phyloP scores from a whole-genome alignment of 2,888 invertebrate species.

The Drosophila fulvimacula region DNA sequence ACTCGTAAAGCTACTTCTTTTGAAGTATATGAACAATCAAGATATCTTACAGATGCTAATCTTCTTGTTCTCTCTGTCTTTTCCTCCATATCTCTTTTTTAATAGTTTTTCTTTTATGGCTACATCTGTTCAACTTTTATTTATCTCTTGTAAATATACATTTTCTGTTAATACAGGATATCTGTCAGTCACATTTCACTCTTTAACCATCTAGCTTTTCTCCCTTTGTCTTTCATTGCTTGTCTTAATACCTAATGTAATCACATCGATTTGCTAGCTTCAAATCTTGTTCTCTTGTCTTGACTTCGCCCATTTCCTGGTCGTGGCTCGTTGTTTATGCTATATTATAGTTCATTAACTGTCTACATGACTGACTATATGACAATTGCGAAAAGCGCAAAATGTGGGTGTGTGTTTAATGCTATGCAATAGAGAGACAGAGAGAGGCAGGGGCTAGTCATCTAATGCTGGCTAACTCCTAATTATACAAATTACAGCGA shows the following conservation, averaged over 20 bases:
- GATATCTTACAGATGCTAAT: background rate
- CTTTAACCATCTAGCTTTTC: background rate
- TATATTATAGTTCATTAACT: slow-evolving; percentile 56
- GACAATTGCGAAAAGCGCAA: background rate
- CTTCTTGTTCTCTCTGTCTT: background rate
- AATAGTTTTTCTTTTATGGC: background rate
- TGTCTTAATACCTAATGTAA: slow-evolving; percentile 53
- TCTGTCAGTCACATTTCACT: background rate
- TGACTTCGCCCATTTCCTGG: slow-evolving; percentile 34
- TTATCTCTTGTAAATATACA: too few relatives aligned
- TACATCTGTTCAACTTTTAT: too few relatives aligned
- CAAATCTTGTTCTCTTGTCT: slow-evolving; percentile 18
- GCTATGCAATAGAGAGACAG: background rate
- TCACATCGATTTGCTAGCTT: slow-evolving; percentile 61
- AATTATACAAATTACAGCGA: slow-evolving; percentile 34
- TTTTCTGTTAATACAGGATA: background rate
- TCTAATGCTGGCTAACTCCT: slow-evolving; percentile 14
- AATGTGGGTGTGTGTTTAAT: slow-evolving; percentile 21
- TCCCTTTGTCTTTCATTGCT: background rate
- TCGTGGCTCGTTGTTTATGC: slow-evolving; percentile 19
- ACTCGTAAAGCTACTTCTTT: background rate
- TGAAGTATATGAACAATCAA: background rate
- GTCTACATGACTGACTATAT: slow-evolving; percentile 14
- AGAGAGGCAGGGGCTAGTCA: slow-evolving; percentile 9
- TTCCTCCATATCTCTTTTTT: background rate